phyloP scores from a whole-genome alignment of 2,113 vertebrate genomes.

The Laticauda colubrina region DNA sequence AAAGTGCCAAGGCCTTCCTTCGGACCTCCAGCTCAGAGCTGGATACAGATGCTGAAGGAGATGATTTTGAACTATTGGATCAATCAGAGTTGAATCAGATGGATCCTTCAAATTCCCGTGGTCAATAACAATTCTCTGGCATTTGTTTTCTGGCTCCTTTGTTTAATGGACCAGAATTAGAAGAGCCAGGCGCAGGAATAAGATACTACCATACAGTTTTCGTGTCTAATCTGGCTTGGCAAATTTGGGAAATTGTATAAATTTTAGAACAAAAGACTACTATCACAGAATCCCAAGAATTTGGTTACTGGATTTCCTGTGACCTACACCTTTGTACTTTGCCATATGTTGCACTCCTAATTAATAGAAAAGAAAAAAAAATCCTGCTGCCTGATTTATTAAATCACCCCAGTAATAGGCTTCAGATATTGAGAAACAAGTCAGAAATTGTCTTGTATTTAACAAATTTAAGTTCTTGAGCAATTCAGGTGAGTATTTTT shows the following conservation, averaged over 20 bases:
- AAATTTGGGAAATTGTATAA: slow-evolving; percentile 46
- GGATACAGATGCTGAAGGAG: slow-evolving; percentile 91
- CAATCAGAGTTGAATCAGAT: slow-evolving; percentile 94
- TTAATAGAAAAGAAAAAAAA: slow-evolving; percentile 24
- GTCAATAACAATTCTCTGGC: slow-evolving; percentile 56
- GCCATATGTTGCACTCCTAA: slow-evolving; percentile 31
- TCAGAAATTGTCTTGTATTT: background rate
- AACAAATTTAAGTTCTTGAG: background rate
- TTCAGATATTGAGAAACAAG: background rate
- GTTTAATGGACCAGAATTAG: slow-evolving; percentile 19
- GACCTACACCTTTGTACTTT: slow-evolving; percentile 21
- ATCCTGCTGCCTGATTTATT: slow-evolving; percentile 7
- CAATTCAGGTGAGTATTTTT: background rate
- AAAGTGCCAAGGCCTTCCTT: slow-evolving; percentile 71
- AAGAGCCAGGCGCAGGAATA: slow-evolving; percentile 38
- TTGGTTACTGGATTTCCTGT: slow-evolving; percentile 1
- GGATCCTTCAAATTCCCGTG: slow-evolving; percentile 81
- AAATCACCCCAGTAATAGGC: background rate
- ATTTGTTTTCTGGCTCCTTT: slow-evolving; percentile 67
- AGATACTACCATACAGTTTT: slow-evolving; percentile 1
- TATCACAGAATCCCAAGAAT: slow-evolving; percentile 41
- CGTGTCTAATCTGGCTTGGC: slow-evolving; percentile 35
- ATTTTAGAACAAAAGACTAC: slow-evolving; percentile 50
- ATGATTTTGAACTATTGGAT: slow-evolving; percentile 98
- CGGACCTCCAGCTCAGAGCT: slow-evolving; percentile 87